Percentiles rank a stretch among this genome's conserved stretches.
These are phyloP conservation scores for Acyrthosiphon pisum DNA, from an alignment of 1,140 invertebrate species.

Conservation along the genomic window DNA sequence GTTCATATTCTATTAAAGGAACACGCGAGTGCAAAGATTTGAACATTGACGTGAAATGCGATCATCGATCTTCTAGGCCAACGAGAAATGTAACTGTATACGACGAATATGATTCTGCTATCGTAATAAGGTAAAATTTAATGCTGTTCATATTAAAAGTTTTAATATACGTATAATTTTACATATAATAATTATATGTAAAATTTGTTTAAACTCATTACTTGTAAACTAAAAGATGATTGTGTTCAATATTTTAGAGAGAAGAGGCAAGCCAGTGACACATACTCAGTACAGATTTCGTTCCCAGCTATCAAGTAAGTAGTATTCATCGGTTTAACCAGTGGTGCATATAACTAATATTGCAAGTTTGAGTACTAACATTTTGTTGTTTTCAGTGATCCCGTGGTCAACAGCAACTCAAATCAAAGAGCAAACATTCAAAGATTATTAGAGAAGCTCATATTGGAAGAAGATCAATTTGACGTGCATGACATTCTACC, in stretches of 20 bases:
- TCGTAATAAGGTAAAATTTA: slow-evolving; percentile 77
- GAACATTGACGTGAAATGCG: slow-evolving; percentile 88
- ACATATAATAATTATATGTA: neutral
- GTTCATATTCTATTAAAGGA: slow-evolving; percentile 83
- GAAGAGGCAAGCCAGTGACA: slow-evolving; percentile 72
- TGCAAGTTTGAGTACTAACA: neutral
- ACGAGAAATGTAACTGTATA: slow-evolving; percentile 72
- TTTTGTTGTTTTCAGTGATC: slow-evolving; percentile 74
- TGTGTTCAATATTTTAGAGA: slow-evolving; percentile 62
- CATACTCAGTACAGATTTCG: slow-evolving; percentile 86
- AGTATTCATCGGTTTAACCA: slow-evolving; percentile 65
- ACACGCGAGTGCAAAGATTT: slow-evolving; percentile 84
- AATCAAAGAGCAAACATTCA: slow-evolving; percentile 86
- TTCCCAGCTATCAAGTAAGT: slow-evolving; percentile 93
- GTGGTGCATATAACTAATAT: neutral
- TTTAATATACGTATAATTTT: neutral
- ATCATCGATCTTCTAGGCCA: slow-evolving; percentile 74
- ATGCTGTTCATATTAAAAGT: slow-evolving; percentile 63
- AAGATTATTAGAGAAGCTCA: slow-evolving; percentile 81
- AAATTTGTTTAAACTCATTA: neutral
- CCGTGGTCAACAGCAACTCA: slow-evolving; percentile 83
- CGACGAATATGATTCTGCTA: slow-evolving; percentile 77
- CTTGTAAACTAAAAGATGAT: neutral
- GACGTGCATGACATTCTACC: slow-evolving; percentile 91
- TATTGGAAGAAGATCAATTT: slow-evolving; percentile 90